These are phyloP conservation scores for Hyposoter dolosus DNA, from an alignment of 2,888 invertebrate genomes.

Conservation along the genomic window DNA sequence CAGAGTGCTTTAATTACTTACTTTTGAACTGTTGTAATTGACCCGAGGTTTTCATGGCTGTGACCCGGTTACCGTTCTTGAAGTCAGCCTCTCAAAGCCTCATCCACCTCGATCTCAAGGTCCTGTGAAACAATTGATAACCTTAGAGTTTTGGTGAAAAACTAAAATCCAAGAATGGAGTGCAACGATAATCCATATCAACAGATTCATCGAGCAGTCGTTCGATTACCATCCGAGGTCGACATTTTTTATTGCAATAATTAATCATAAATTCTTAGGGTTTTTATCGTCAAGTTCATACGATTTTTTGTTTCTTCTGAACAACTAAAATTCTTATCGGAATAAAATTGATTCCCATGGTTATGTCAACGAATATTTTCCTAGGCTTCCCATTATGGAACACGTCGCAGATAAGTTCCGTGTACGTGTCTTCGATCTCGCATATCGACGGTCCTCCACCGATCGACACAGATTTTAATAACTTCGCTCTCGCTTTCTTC, in stretches of 20 bases:
- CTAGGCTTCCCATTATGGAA: neutral
- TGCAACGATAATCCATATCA: neutral
- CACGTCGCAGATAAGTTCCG: neutral
- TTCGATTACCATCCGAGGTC: neutral
- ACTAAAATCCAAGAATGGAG: neutral
- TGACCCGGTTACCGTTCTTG: slow-evolving; percentile 36
- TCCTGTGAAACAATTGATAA: slow-evolving; percentile 54
- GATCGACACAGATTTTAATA: neutral
- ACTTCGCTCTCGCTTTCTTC: neutral
- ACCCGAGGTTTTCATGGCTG: slow-evolving; percentile 80
- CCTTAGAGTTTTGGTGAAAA: neutral
- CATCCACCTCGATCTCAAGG: slow-evolving; percentile 62
- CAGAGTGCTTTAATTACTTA: slow-evolving; percentile 75
- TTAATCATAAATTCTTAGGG: neutral
- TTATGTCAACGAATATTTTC: neutral
- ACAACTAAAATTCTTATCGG: neutral
- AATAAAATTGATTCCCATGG: neutral
- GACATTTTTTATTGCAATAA: neutral
- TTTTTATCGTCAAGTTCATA: neutral
- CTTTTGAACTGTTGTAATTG: slow-evolving; percentile 82
- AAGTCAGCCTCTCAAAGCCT: slow-evolving; percentile 54
- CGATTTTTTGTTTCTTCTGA: neutral
- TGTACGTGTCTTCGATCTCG: neutral
- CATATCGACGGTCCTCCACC: neutral
- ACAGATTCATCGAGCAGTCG: no score